Evolutionary conservation across 2,797 vertebrate genomes (phyloP), one percentile per base, ranked within the genome.

Genomic region (Acanthurus leucopareius): DNA sequence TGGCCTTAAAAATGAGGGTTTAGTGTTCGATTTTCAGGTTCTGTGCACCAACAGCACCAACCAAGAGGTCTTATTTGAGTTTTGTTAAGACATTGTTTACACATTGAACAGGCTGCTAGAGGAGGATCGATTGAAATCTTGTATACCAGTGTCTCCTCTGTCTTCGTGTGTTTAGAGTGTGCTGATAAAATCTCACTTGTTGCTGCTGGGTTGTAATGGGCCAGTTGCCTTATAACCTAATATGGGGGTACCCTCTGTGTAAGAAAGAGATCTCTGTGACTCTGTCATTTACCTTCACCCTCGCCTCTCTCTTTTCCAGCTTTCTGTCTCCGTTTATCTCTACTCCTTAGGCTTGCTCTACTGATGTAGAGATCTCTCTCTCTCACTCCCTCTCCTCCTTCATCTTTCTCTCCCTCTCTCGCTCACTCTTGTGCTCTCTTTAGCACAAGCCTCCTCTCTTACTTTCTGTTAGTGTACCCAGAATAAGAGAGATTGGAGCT

Each of bases 191-290:
- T 94, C 92, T 93, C 66, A 64, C 71, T 57, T 79, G 78, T 79
- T 81, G 64, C 80, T 67, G 85, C 73, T 57, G 60, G 63, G 44
- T 68, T 80, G 80, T 63, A 56, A 59, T 66, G 75, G 79, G 66
- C 79, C 57, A 20, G 80, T 91, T 89, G 85, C 82, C 84, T 89
- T 79, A 87, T 92, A 77, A 79, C 95, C 95, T 94, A 95, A 96
- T 95, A 95, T 94, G 94, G 95, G 95, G 94, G 89, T 88, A 82
- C 88, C 89, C 79, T 85, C 79, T 32, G 25, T 66, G 49, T 77
- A 60, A 84, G 77, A 59, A 71, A 84, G 73, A 66, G 40, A 73
- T 84, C 70, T 63, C 72, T 22, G 49, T 80, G 52, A 32, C 67
- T 49, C 44, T 57, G n/a, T 47, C 20, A 59, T 57, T 53, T 45